These are phyloP conservation scores for Notocelia uddmanniana DNA, from an alignment of 2,888 invertebrate genomes.

Conservation along the genomic window DNA sequence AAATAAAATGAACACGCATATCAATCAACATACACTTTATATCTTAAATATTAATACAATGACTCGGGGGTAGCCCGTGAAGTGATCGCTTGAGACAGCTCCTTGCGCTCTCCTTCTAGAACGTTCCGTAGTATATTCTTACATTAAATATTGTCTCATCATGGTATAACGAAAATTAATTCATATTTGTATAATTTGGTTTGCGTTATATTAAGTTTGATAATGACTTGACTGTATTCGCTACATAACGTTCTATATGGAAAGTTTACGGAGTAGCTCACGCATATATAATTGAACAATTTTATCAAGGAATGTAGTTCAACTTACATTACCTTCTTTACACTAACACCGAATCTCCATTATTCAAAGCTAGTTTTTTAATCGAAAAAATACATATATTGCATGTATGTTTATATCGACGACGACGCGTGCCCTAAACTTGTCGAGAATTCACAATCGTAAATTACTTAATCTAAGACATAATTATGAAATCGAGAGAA, in stretches of 20 bases:
- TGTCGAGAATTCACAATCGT: conserved; percentile 52
- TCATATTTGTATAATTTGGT: background rate
- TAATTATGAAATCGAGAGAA: conserved; percentile 46
- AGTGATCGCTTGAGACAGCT: conserved; percentile 53
- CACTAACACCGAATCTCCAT: conserved; percentile 67
- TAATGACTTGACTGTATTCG: background rate
- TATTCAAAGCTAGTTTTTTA: conserved; percentile 65
- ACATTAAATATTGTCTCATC: background rate
- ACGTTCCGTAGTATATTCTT: conserved; percentile 10
- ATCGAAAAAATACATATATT: conserved; percentile 63
- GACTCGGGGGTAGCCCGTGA: conserved; percentile 64
- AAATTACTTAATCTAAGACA: conserved; percentile 59
- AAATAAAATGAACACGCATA: conserved; percentile 83
- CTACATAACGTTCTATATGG: conserved; percentile 14
- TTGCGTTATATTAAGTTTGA: background rate
- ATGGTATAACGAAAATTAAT: background rate
- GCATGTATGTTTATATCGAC: conserved; percentile 55
- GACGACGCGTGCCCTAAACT: conserved; percentile 54
- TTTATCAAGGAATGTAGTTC: conserved; percentile 72
- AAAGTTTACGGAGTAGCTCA: conserved; percentile 47
- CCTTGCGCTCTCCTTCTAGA: conserved; percentile 16
- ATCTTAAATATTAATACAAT: conserved; percentile 84
- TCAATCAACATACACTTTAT: conserved; percentile 86
- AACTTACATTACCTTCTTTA: conserved; percentile 74
- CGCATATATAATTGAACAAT: conserved; percentile 68